Evolutionary conservation across 1,140 invertebrate species (phyloP), one percentile per base, ranked within the genome.

Genomic region (Bombus difficillimus): DNA sequence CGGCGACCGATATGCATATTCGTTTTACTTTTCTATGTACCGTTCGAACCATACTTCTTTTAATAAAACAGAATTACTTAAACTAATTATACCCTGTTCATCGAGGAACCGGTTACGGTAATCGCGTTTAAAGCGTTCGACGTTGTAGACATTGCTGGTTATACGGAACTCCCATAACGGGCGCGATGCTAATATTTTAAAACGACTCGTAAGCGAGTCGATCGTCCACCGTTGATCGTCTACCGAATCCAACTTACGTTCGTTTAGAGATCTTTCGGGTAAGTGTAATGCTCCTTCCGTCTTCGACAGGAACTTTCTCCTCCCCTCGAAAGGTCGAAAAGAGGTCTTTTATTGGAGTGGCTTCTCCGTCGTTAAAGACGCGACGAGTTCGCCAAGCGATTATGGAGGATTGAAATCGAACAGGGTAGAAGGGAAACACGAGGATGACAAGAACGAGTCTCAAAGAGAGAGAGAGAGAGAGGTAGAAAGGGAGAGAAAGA

Each of bases 331-430:
- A 10, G 47, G 1, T 78, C 57, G 76, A 39, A 22, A 53, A 34
- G 32, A 59, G 43, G 64, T 15, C 18, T 80, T 85, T 80, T 80
- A 85, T 85, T 64, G 76, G 18, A 80, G 76, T 64, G 66, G 32
- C 64, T 77, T 41, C 82, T 77, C 43, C 39, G 34, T 28, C 75
- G 75, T 85, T 85, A 85, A 80, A 85, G 76, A 43, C 59, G 68
- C 28, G 34, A 28, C 66, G 74, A 39, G 47, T 34, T 62, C 53
- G 32, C 37, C 47, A 3, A 69, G 32, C 81, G 43, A 37, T 69
- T 43, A 28, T 39, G 68, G 57, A 64, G 53, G 64, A 78, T 83
- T 53, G 68, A 64, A 62, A 59, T 66, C 18, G 83, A 53, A 68
- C 22, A 68, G 43, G 41, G 15, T 4, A 47, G 3, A 28, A 41